These are phyloP conservation scores for Lucilia cuprina DNA, from an alignment of 1,140 invertebrate genomes.

Conservation along the genomic window DNA sequence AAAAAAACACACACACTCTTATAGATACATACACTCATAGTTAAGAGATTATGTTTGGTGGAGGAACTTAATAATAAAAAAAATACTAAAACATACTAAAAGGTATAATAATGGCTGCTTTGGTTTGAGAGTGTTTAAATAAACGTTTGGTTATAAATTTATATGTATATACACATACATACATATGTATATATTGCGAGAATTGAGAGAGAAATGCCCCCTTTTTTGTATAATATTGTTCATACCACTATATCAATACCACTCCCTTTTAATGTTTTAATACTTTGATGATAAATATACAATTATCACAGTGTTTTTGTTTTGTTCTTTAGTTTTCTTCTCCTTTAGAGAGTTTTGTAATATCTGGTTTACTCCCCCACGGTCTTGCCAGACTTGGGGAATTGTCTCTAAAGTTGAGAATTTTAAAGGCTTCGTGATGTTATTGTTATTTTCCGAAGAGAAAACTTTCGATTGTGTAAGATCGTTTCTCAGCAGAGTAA, in stretches of 20 bases:
- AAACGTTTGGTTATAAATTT: not conserved
- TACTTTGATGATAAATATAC: not conserved
- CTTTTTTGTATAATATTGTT: no score
- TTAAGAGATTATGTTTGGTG: not conserved
- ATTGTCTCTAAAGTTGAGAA: no score
- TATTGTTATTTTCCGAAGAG: no score
- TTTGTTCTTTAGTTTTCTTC: not conserved
- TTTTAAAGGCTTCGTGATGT: no score
- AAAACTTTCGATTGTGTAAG: no score
- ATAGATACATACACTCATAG: not conserved
- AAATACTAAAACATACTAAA: not conserved
- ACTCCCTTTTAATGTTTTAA: not conserved
- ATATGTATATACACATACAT: no score
- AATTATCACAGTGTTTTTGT: not conserved
- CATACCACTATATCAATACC: not conserved
- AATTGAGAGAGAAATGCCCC: no score
- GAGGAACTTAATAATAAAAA: not conserved
- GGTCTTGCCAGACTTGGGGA: no score
- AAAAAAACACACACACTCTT: not conserved
- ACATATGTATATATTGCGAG: no score
- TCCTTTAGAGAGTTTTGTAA: not conserved
- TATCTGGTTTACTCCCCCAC: no score
- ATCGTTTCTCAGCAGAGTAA: no score
- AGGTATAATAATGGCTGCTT: not conserved
- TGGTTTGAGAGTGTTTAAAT: not conserved